phyloP scores from a whole-genome alignment of 2,888 invertebrate species.

The Drosophila limbata region DNA sequence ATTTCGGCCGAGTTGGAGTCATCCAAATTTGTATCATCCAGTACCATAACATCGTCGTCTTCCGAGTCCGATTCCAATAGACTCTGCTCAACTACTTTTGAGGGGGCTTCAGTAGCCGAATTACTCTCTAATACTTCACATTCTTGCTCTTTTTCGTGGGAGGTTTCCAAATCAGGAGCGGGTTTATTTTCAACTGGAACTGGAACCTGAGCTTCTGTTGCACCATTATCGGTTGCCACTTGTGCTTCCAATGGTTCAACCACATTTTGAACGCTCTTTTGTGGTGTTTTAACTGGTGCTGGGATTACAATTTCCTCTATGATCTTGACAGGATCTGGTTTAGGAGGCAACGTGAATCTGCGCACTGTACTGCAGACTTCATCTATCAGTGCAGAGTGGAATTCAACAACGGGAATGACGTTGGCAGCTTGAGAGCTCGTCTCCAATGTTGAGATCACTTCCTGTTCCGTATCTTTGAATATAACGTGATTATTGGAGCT shows the following conservation, averaged over 20 bases:
- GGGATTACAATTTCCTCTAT: constrained; percentile 58
- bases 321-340: constrained; percentile 35
- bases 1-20: constrained; percentile 42
- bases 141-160: neutral
- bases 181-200: neutral
- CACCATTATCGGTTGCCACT: neutral
- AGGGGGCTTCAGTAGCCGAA: neutral
- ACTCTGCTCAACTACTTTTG: constrained; percentile 27
- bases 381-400: constrained; percentile 44
- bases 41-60: constrained; percentile 68
- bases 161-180: neutral
- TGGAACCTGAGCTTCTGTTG: constrained; percentile 6
- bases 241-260: constrained; percentile 5
- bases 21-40: constrained; percentile 62
- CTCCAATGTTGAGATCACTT: neutral
- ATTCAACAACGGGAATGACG: constrained; percentile 10
- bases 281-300: neutral
- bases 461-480: neutral
- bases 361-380: constrained; percentile 30
- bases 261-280: neutral
- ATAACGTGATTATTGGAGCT: constrained; percentile 14
- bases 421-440: neutral
- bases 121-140: neutral
- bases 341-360: constrained; percentile 43
- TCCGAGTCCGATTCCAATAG: constrained; percentile 58